A percentile compares a stretch with the other conserved stretches of the same genome.
These are phyloP conservation scores for Chrysemys picta DNA, from an alignment of 2,113 vertebrate species.

Conservation along the genomic window DNA sequence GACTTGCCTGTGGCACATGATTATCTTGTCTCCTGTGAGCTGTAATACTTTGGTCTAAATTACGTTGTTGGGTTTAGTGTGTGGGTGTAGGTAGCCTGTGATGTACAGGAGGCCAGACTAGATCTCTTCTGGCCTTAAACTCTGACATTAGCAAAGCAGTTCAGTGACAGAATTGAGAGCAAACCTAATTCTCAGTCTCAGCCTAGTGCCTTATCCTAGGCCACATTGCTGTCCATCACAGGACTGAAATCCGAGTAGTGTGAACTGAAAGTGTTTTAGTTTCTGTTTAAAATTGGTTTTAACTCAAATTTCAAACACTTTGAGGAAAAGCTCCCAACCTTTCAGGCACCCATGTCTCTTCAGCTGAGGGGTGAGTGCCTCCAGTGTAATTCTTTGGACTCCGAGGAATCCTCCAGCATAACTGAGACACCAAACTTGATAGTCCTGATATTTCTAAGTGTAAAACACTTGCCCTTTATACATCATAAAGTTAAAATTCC, in stretches of 20 bases:
- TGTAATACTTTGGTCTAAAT: not conserved
- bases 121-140: not conserved
- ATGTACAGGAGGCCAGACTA: not conserved
- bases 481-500: not conserved
- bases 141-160: not conserved
- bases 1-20: not conserved
- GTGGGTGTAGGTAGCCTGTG: too few relatives aligned
- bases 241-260: not conserved
- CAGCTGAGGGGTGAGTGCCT: not conserved
- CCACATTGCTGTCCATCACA: not conserved
- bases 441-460: not conserved
- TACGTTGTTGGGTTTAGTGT: too few relatives aligned
- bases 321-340: not conserved
- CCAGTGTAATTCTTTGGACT: not conserved
- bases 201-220: not conserved
- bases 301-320: not conserved
- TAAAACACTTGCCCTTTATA: not conserved
- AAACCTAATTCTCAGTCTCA: not conserved
- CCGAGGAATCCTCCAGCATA: not conserved
- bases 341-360: not conserved
- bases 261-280: not conserved
- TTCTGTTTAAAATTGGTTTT: not conserved
- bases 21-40: not conserved
- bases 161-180: not conserved
- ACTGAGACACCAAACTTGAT: not conserved